A percentile compares a stretch with the other conserved stretches of the same genome.
Evolutionary conservation across 2,797 vertebrate genomes (phyloP).

Genomic region (Ispidina lecontei): DNA sequence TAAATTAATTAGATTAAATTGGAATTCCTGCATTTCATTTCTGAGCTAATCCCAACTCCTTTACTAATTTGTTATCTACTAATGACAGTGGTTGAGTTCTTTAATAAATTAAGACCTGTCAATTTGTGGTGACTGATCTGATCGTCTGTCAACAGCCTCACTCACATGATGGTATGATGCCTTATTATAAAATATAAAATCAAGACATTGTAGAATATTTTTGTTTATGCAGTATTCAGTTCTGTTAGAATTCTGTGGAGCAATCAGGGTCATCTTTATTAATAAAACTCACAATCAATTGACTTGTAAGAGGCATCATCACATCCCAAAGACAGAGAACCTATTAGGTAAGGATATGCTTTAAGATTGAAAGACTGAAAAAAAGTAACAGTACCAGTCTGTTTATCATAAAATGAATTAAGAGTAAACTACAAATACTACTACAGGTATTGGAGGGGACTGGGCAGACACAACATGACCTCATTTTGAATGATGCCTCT

Average conservation of each 20-base stretch:
- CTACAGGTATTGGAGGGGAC: too few relatives aligned
- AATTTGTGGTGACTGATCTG: not conserved
- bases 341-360: not conserved
- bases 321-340: not conserved
- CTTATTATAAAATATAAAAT: not conserved
- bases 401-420: not conserved
- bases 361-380: not conserved
- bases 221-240: not conserved
- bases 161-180: not conserved
- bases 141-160: not conserved
- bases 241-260: not conserved
- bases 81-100: not conserved
- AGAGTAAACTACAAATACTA: not conserved
- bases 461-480: too few relatives aligned
- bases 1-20: not conserved
- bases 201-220: not conserved
- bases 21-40: not conserved
- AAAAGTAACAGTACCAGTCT: not conserved
- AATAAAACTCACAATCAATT: not conserved
- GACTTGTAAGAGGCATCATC: not conserved
- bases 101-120: not conserved
- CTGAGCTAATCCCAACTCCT: not conserved
- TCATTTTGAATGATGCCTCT: not conserved
- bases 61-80: not conserved
- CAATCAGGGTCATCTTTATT: not conserved